phyloP scores from a whole-genome alignment of 2,888 invertebrate species.

The Incurvaria masculella region DNA sequence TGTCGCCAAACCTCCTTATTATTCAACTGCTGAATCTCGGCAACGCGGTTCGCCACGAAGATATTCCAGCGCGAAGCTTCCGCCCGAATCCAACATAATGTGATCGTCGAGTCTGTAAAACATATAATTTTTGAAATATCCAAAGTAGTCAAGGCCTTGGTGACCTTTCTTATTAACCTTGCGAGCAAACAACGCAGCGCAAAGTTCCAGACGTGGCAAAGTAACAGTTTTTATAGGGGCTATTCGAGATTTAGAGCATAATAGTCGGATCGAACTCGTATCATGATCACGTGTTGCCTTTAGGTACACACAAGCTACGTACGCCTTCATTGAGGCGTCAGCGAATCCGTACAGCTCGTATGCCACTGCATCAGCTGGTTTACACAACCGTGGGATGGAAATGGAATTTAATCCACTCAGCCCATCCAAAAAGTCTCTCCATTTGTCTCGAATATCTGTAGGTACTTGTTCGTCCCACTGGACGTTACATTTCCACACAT shows the following conservation, averaged over 20 bases:
- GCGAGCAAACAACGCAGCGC: conserved; percentile 17
- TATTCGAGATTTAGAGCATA: conserved; percentile 18
- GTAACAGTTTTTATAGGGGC: conserved; percentile 19
- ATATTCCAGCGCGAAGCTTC: conserved; percentile 11
- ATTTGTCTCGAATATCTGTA: conserved; percentile 11
- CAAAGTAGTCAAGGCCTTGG: conserved; percentile 9
- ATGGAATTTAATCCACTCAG: not conserved
- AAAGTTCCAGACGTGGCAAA: conserved; percentile 20
- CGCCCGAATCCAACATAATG: conserved; percentile 12
- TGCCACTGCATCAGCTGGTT: not conserved
- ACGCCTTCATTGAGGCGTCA: conserved; percentile 19
- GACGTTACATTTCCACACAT: conserved; percentile 15
- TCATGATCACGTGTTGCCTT: conserved; percentile 8
- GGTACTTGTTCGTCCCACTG: conserved; percentile 19
- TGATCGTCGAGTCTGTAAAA: conserved; percentile 17
- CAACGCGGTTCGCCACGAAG: conserved; percentile 15
- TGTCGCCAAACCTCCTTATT: conserved; percentile 8
- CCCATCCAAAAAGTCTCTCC: conserved; percentile 12
- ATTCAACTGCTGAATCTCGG: conserved; percentile 13
- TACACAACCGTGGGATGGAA: not conserved
- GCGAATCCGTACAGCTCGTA: conserved; percentile 14
- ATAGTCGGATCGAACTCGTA: conserved; percentile 11
- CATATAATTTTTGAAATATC: conserved; percentile 6
- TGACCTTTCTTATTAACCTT: conserved; percentile 10
- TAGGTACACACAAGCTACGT: conserved; percentile 21